Base-by-base conservation (phyloP, 2,113 vertebrate species). In the Aplodontia rufa region DNA sequence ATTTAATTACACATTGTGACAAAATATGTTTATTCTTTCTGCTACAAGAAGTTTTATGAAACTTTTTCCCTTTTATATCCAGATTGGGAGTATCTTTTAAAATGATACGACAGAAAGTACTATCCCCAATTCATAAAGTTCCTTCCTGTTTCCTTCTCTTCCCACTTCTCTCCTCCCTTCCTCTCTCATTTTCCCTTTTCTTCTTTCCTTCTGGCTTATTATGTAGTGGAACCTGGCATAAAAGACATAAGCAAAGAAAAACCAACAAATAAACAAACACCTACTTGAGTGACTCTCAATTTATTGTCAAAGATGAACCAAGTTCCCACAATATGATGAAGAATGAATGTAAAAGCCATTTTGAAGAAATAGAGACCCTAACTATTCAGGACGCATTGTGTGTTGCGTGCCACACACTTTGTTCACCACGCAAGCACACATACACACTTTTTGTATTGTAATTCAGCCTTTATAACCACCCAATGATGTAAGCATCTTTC, bases 21-120 rank as follows among this genome's bases (percentile, higher is more conserved):
- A 93, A 98, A 98, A 95, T 40, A 92, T 42, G 93, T 22, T 90
- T 92, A 94, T 95, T 90, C 80, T 93, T 96, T 90, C 12, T 91
- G 22, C 60, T 91, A 32, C 86, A 62, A 58, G 85, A 96, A 92
- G 69, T 84, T 89, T 94, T 49, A 75, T 72, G 72, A 87, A 79
- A 84, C 14, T 32, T 62, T 86, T 91, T 13, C 10, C 20, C n/a
- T 68, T 93, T 94, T 75, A 37, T 53, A 84, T 37, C 12, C 7
- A 82, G 45, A 83, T 42, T 95, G 26, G 20, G 22, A 91, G 55
- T 87, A 94, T 93, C 45, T 89, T 92, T 92, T 51, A 58, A 71
- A 86, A 80, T 87, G 24, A 53, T 68, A 47, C 6, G 40, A 71
- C 26, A 78, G 58, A 95, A 93, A 81, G 66, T 19, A 74, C 3